Evolutionary conservation across 2,113 vertebrate species (phyloP).

Genomic region (Bubo bubo): DNA sequence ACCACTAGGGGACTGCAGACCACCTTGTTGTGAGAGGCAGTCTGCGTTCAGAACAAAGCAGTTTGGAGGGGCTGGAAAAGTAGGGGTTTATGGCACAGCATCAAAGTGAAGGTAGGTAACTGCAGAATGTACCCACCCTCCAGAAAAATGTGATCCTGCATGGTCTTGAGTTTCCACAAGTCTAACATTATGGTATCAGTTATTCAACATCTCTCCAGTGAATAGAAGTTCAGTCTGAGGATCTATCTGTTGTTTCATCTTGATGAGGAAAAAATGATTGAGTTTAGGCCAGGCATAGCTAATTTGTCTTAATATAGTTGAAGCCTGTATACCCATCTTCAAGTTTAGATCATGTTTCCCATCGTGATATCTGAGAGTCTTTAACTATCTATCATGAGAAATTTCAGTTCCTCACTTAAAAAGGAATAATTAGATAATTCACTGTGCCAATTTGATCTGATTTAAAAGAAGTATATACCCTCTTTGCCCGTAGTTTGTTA

Average conservation of each 20-base stretch:
- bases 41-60: not conserved
- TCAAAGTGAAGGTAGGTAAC: not conserved
- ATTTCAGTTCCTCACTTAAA: not conserved
- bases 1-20: not conserved
- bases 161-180: not conserved
- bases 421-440: not conserved
- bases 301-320: not conserved
- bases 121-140: not conserved
- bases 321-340: not conserved
- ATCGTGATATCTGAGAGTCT: not conserved
- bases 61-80: not conserved
- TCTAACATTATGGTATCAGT: not conserved
- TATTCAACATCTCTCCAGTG: not conserved
- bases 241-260: not conserved
- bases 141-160: not conserved
- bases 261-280: not conserved
- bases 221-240: slow-evolving; percentile 2
- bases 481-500: not conserved
- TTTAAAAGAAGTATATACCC: not conserved
- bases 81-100: not conserved
- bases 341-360: slow-evolving; percentile 7
- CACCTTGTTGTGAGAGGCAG: not conserved
- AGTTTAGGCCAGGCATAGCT: not conserved
- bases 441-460: not conserved
- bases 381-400: not conserved